A percentile compares a stretch with the other conserved stretches of the same genome.
Evolutionary conservation across 2,888 invertebrate genomes (phyloP).

Genomic region (Pseudolycoriella hygida): DNA sequence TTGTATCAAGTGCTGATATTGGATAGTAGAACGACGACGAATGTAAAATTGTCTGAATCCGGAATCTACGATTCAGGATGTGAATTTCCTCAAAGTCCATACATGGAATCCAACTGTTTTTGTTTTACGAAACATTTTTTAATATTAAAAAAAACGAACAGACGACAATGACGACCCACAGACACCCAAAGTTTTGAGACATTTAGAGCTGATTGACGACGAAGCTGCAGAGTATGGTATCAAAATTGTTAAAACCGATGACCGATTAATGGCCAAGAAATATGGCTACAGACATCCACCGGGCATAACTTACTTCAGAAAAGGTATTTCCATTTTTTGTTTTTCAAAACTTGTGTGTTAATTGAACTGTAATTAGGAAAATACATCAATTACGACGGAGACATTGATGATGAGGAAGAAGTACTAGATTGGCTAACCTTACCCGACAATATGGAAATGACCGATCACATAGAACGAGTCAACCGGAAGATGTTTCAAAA

Average conservation of each 20-base stretch:
- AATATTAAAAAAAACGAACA: too few species aligned
- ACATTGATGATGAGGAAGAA: conserved; percentile 82
- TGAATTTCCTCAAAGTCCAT: too few species aligned
- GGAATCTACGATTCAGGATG: too few species aligned
- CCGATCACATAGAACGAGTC: conserved; percentile 81
- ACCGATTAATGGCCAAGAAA: conserved; percentile 82
- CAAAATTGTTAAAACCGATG: conserved; percentile 72
- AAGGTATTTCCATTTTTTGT: conserved; percentile 30
- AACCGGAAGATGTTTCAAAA: conserved; percentile 88
- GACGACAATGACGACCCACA: conserved; percentile 70
- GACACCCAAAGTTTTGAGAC: conserved; percentile 61
- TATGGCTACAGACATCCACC: conserved; percentile 80
- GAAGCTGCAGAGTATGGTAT: conserved; percentile 86
- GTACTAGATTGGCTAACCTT: conserved; percentile 77
- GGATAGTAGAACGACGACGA: too few species aligned
- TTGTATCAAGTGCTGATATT: too few species aligned
- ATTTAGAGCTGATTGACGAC: conserved; percentile 79
- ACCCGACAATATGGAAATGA: conserved; percentile 86
- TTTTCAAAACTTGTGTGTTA: too few species aligned
- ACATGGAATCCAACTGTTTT: too few species aligned
- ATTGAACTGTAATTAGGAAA: conserved; percentile 35
- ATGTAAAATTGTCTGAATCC: too few species aligned
- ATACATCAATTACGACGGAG: conserved; percentile 80
- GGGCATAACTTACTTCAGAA: conserved; percentile 79
- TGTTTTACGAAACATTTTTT: too few species aligned